Percentiles rank a stretch among this genome's conserved stretches.
Evolutionary conservation across 2,888 invertebrate genomes (phyloP).

Genomic region (Napeogenes sylphis): DNA sequence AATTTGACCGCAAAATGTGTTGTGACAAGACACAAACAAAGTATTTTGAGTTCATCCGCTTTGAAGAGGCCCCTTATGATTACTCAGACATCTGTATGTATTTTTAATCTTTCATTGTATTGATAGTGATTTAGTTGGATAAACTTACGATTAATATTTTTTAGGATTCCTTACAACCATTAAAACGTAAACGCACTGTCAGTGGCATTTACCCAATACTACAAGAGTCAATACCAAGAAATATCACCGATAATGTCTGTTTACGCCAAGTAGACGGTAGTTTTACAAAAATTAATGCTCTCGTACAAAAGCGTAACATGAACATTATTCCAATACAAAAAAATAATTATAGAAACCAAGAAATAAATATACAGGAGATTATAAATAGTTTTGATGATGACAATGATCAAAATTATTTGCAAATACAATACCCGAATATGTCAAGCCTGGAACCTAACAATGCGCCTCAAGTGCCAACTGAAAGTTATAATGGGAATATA

Average conservation of each 20-base stretch:
- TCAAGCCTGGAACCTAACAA: slow-evolving; percentile 13
- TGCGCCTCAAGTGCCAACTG: slow-evolving; percentile 5
- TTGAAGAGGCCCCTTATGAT: slow-evolving; percentile 16
- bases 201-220: slow-evolving; percentile 54
- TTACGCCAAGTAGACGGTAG: slow-evolving; percentile 49
- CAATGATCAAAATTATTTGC: slow-evolving; percentile 21
- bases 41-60: slow-evolving; percentile 25
- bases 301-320: slow-evolving; percentile 43
- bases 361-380: slow-evolving; percentile 42
- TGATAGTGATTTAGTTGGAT: background rate
- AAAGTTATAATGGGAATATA: slow-evolving; percentile 16
- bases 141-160: background rate
- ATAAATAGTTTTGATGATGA: slow-evolving; percentile 33
- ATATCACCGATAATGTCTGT: slow-evolving; percentile 37
- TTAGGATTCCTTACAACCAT: slow-evolving; percentile 24
- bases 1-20: slow-evolving; percentile 32
- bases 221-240: slow-evolving; percentile 28
- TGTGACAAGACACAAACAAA: slow-evolving; percentile 30
- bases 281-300: slow-evolving; percentile 49
- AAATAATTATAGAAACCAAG: slow-evolving; percentile 21
- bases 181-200: slow-evolving; percentile 41
- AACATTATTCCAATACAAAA: slow-evolving; percentile 10
- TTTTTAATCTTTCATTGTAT: background rate
- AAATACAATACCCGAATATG: slow-evolving; percentile 22
- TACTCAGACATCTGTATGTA: slow-evolving; percentile 17